Base-by-base conservation (phyloP, 2,797 vertebrate species). In the Microchirus variegatus region DNA sequence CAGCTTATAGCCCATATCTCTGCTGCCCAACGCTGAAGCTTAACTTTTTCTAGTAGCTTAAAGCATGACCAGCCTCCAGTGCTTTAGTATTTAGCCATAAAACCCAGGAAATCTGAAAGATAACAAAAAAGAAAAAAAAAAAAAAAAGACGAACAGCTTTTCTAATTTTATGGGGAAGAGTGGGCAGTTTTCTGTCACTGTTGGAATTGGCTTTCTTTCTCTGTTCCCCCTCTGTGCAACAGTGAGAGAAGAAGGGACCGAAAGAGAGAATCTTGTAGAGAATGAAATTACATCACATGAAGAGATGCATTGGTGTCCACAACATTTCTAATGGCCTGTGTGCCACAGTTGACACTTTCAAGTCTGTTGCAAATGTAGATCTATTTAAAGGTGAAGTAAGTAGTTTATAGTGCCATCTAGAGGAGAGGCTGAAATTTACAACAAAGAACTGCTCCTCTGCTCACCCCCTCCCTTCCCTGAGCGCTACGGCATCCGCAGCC, bases 1-100 rank as follows among this genome's bases (percentile, higher is more conserved):
- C 96, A 96, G 95, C 96, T 97, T 96, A 97, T 84, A 93, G 94
- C 89, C 91, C 94, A 93, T 96, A 96, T 97, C 96, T 96, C 91
- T 81, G 95, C 95, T 95, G 94, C 95, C 94, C 94, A 93, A 95
- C 87, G 89, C 93, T 83, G 92, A 95, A 95, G 96, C 96, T 97
- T 96, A 95, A 95, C 94, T 96, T 95, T 92, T 94, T 94, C 94
- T 94, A 93, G 94, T 94, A 94, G 95, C 95, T 98, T 96, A 95
- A 95, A 96, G 93, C 94, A 95, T 94, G 95, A 95, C 94, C 95
- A 94, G 94, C 94, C 94, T 94, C 94, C 94, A 91, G 92, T 91
- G 94, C 95, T 95, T 96, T 94, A 91, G 84, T 93, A 92, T 94
- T 94, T 94, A 95, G 92, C 94, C 90, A 88, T 93, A 93, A 94